Base-by-base conservation (phyloP, 2,797 vertebrate genomes). In the Rhadinocentrus ornatus region DNA sequence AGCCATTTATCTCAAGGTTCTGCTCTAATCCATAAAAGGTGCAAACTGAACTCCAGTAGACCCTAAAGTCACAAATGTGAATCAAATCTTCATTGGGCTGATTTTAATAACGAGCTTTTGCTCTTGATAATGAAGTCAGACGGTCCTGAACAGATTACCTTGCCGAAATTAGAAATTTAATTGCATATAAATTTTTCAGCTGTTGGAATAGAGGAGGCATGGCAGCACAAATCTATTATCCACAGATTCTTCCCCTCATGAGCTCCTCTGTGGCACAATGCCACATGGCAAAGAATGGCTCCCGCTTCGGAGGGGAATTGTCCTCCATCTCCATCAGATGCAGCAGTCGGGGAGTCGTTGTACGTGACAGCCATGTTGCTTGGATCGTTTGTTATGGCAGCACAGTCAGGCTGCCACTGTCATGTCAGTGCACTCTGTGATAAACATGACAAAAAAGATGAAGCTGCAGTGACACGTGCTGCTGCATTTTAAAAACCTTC, bases 111-210 rank as follows among this genome's bases (percentile, higher is more conserved):
- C 68, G 48, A 52, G 73, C 50, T 77, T 46, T 64, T 71, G 64
- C 71, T 82, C 62, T 66, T 41, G 46, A 58, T 88, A 78, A 84
- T 87, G 67, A 86, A 86, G 74, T 82, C 76, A 68, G 60, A 73
- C 75, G 24, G 66, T 54, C 77, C 67, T 80, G 75, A 84, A 80
- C 80, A 62, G 73, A 89, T 89, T 89, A 82, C 54, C 61, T 48
- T 1, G 3, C 82, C 84, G 71, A 82, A 89, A 89, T 90, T 80
- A 82, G 71, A 90, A 78, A 83, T 88, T 63, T 91, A 88, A 93
- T 91, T 89, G 75, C 80, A 72, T 58, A 72, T 58, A 54, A 0
- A 85, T 91, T 82, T 89, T 81, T 88, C 82, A 79, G 70, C 62
- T 62, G 52, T 69, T 41, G 56, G 63, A 81, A 75, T 77, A 24